Percentiles rank a stretch among this genome's conserved stretches.
Evolutionary conservation across 2,888 invertebrate species (phyloP).

Genomic region (Scrobipalpa atriplicella): DNA sequence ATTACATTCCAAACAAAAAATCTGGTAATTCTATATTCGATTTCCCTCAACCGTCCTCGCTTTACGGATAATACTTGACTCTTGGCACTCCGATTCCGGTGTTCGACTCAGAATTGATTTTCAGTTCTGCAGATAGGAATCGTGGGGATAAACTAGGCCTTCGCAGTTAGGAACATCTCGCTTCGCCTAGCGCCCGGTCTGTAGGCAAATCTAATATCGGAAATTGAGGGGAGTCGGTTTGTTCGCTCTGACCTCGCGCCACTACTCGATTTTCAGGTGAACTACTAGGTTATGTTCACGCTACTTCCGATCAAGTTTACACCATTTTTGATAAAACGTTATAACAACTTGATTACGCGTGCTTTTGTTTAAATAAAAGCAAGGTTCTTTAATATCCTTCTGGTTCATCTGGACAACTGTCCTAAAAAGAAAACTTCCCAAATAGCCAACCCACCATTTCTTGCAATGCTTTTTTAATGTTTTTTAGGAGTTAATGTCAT

Average conservation of each 20-base stretch:
- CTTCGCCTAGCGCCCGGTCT: slow-evolving; percentile 47
- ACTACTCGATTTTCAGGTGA: slow-evolving; percentile 52
- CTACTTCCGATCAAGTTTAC: slow-evolving; percentile 45
- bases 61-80: slow-evolving; percentile 6
- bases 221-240: slow-evolving; percentile 68
- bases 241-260: slow-evolving; percentile 65
- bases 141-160: slow-evolving; percentile 47
- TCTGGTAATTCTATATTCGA: slow-evolving; percentile 6
- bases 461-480: too few relatives aligned
- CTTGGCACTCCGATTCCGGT: neutral
- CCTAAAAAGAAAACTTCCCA: too few relatives aligned
- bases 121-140: slow-evolving; percentile 28
- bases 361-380: neutral
- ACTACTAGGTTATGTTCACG: slow-evolving; percentile 62
- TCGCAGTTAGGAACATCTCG: slow-evolving; percentile 44
- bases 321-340: slow-evolving; percentile 32
- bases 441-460: too few relatives aligned
- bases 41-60: neutral
- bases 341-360: slow-evolving; percentile 22
- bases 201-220: slow-evolving; percentile 74
- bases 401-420: too few relatives aligned
- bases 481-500: too few relatives aligned
- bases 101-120: neutral
- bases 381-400: neutral
- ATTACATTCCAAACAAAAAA: neutral